Conservation (phyloP, 2,888 invertebrate genomes). For the Ectemnius cavifrons region DNA sequence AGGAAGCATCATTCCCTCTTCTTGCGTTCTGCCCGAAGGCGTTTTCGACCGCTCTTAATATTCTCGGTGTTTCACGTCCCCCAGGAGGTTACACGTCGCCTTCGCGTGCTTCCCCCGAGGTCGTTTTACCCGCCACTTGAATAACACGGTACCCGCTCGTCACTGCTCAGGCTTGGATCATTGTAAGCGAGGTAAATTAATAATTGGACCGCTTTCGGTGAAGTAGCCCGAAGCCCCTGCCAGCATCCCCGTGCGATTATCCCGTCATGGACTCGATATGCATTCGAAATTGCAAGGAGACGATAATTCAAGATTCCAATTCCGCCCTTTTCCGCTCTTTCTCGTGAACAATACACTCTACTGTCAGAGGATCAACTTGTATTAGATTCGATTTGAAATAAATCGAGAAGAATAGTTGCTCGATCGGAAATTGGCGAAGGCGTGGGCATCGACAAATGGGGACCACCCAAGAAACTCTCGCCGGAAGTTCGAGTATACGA, state of each 20-base stretch:
- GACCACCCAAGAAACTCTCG: constrained; percentile 37
- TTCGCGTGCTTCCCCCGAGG: not conserved
- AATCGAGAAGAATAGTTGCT: not conserved
- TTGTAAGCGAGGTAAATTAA: constrained; percentile 69
- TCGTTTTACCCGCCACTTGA: not conserved
- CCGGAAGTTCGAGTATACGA: constrained; percentile 32
- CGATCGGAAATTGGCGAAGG: constrained; percentile 27
- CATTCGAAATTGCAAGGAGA: constrained; percentile 37
- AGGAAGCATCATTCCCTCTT: constrained; percentile 4
- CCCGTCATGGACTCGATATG: constrained; percentile 14
- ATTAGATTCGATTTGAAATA: not conserved
- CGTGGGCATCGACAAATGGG: constrained; percentile 5
- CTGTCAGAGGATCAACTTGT: not conserved
- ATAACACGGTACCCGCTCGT: constrained; percentile 25
- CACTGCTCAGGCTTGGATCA: constrained; percentile 45
- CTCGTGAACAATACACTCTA: not conserved
- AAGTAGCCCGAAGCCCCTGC: constrained; percentile 14
- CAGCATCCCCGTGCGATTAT: not conserved
- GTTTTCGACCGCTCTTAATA: constrained; percentile 25
- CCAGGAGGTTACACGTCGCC: constrained; percentile 6
- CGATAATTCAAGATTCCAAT: constrained; percentile 10
- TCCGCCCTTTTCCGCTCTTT: not conserved
- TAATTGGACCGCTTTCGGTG: constrained; percentile 66
- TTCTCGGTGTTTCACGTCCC: constrained; percentile 1
- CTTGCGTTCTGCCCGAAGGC: constrained; percentile 21